phyloP scores from a whole-genome alignment of 2,113 vertebrate genomes.

The Catharus fuscescens region DNA sequence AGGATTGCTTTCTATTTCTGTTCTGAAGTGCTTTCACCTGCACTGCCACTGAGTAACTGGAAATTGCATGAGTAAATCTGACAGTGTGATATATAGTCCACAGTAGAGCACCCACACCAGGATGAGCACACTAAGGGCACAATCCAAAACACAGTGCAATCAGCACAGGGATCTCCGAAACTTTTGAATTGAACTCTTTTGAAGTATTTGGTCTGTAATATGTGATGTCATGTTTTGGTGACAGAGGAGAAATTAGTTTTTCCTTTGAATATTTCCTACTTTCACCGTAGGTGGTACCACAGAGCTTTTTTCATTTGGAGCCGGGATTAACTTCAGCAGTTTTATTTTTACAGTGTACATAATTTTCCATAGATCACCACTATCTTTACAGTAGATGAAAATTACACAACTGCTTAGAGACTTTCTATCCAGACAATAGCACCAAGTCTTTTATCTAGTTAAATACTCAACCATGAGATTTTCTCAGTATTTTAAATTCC shows the following conservation, averaged over 20 bases:
- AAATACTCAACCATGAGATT: neutral
- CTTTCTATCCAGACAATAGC: neutral
- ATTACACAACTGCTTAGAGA: neutral
- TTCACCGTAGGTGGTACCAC: constrained; percentile 3
- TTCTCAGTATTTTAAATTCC: neutral
- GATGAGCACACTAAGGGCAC: neutral
- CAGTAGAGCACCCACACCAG: neutral
- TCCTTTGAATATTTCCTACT: constrained; percentile 19
- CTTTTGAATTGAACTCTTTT: neutral
- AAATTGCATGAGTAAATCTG: constrained; percentile 53
- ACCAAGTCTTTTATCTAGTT: neutral
- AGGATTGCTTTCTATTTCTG: constrained; percentile 42
- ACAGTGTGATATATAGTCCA: neutral
- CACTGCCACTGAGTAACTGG: constrained; percentile 1
- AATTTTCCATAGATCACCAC: neutral
- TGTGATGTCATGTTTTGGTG: neutral
- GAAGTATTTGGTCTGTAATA: neutral
- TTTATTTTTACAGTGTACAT: neutral
- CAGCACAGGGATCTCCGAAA: neutral
- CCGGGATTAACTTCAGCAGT: neutral
- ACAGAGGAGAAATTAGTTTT: neutral
- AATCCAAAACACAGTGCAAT: neutral
- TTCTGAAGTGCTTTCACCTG: constrained; percentile 55
- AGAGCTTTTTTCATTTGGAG: constrained; percentile 22
- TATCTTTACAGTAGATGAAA: neutral